Percentiles rank a stretch among this genome's conserved stretches.
phyloP scores from a whole-genome alignment of 1,140 invertebrate genomes.

The Papilio glaucus region DNA sequence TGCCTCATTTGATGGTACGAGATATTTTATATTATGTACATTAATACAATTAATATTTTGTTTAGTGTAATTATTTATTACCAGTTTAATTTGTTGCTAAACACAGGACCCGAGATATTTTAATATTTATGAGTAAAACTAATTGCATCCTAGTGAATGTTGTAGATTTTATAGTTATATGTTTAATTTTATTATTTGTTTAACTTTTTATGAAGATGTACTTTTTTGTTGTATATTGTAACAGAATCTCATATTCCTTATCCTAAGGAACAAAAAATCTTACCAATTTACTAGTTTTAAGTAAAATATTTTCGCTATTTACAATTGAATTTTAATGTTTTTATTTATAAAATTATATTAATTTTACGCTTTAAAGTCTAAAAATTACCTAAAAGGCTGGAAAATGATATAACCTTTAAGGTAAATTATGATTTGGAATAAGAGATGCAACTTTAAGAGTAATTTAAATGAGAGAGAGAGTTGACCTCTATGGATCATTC shows the following conservation, averaged over 20 bases:
- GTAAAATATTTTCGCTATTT: neutral
- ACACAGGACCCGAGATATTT: neutral
- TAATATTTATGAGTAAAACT: neutral
- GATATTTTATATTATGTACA: neutral
- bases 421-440: neutral
- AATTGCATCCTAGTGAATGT: neutral
- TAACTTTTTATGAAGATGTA: neutral
- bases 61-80: neutral
- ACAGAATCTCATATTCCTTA: conserved; percentile 8
- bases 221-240: conserved; percentile 5
- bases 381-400: neutral
- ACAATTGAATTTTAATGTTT: neutral
- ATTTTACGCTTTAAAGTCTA: neutral
- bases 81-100: neutral
- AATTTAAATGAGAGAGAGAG: neutral
- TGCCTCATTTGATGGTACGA: neutral
- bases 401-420: neutral
- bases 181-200: neutral
- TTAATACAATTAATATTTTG: neutral
- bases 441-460: neutral
- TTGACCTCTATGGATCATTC: neutral
- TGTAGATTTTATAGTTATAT: neutral
- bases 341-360: neutral
- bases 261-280: neutral
- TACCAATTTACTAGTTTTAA: neutral